phyloP scores from a whole-genome alignment of 2,888 invertebrate genomes.

The Liposcelis brunnea region DNA sequence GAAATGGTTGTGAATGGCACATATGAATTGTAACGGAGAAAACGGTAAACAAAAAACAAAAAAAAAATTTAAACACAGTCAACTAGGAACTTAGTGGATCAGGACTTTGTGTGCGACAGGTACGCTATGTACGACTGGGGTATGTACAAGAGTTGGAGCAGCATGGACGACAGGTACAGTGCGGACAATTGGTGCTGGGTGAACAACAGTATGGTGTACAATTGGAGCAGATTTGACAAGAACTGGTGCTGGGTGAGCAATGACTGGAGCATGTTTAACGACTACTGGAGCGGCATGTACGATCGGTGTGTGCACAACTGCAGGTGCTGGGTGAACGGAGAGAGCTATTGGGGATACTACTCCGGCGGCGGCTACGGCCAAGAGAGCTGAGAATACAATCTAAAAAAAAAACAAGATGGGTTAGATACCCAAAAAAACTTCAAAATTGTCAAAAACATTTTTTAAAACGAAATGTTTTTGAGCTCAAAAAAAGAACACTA shows the following conservation, averaged over 20 bases:
- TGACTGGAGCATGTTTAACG: conserved; percentile 22
- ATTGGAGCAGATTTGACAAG: conserved; percentile 24
- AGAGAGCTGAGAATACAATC: conserved; percentile 33
- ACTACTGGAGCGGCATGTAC: conserved; percentile 20
- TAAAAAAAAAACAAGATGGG: conserved; percentile 18
- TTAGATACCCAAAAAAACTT: no score
- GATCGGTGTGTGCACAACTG: conserved; percentile 16
- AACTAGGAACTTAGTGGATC: conserved; percentile 2
- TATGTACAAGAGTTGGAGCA: no score
- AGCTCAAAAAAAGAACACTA: no score
- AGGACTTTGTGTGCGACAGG: conserved; percentile 4
- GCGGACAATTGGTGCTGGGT: conserved; percentile 18
- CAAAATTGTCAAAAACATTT: no score
- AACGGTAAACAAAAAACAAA: no score
- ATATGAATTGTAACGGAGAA: no score
- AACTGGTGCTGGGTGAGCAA: conserved; percentile 22
- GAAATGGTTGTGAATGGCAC: no score
- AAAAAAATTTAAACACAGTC: no score
- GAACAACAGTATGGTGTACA: conserved; percentile 21
- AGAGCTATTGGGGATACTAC: conserved; percentile 28
- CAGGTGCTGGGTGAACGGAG: conserved; percentile 16
- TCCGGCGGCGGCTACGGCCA: conserved; percentile 31
- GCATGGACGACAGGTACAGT: conserved; percentile 28
- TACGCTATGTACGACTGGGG: conserved; percentile 21
- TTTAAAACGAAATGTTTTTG: no score